These are phyloP conservation scores for Apolygus lucorum DNA, from an alignment of 1,140 invertebrate genomes.

Conservation along the genomic window DNA sequence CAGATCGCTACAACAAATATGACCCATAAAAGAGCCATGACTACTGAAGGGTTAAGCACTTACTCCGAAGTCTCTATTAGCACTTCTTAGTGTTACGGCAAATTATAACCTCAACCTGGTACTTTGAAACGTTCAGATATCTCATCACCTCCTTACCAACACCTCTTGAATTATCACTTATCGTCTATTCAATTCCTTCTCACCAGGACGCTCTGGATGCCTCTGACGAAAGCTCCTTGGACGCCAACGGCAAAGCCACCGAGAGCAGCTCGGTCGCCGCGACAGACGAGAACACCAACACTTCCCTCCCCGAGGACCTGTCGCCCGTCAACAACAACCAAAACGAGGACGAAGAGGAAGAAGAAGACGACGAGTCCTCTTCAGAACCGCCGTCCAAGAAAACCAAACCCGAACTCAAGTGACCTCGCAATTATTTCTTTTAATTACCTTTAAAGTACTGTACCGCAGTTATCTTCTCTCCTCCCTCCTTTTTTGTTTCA, in stretches of 20 bases:
- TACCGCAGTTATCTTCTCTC: not conserved
- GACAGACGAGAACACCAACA: conserved; percentile 29
- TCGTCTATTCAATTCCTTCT: too few relatives aligned
- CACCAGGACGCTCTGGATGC: conserved; percentile 21
- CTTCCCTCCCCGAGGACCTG: conserved; percentile 26
- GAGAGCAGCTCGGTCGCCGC: conserved; percentile 19
- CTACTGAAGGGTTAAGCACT: too few relatives aligned
- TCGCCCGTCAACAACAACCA: conserved; percentile 24
- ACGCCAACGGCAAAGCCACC: conserved; percentile 26
- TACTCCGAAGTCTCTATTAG: too few relatives aligned
- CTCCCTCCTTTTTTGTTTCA: not conserved
- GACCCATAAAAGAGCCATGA: too few relatives aligned
- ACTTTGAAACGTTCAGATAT: too few relatives aligned
- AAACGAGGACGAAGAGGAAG: not conserved
- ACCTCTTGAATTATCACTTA: too few relatives aligned
- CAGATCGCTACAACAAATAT: too few relatives aligned
- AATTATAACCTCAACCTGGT: too few relatives aligned
- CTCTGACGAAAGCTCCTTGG: conserved; percentile 23
- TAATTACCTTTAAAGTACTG: conserved; percentile 11
- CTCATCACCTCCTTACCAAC: too few relatives aligned
- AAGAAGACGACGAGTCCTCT: conserved; percentile 20
- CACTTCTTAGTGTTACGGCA: too few relatives aligned
- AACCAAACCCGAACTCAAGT: conserved; percentile 29
- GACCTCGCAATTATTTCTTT: conserved; percentile 21
- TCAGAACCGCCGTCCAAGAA: conserved; percentile 30